Conservation (phyloP, 1,140 invertebrate genomes). For the Pseudomyrmex pallidus region DNA sequence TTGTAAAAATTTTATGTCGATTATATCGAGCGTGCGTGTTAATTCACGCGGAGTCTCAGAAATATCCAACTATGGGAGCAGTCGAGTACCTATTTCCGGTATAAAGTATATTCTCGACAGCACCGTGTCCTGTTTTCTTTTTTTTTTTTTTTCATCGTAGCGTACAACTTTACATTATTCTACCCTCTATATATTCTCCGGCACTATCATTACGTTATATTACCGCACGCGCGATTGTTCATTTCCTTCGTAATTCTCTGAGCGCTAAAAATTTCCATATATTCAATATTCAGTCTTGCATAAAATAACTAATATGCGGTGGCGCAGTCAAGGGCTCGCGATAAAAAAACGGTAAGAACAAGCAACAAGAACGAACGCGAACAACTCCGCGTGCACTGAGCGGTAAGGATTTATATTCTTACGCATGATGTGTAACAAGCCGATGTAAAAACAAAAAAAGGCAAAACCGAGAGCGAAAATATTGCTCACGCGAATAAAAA, state of each 20-base stretch:
- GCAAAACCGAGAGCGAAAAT: background rate
- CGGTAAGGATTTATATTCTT: background rate
- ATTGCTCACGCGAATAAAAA: background rate
- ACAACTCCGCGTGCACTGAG: background rate
- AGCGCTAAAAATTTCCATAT: slow-evolving; percentile 30
- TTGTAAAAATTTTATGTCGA: background rate
- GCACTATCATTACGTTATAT: slow-evolving; percentile 30
- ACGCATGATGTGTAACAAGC: background rate
- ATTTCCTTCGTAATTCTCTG: slow-evolving; percentile 20
- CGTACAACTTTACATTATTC: slow-evolving; percentile 8
- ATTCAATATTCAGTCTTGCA: slow-evolving; percentile 45
- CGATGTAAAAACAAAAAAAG: background rate
- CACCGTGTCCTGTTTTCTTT: too few species aligned
- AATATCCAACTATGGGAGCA: too few species aligned
- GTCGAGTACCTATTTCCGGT: too few species aligned
- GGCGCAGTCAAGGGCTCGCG: background rate
- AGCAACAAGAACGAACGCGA: background rate
- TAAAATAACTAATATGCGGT: slow-evolving; percentile 31
- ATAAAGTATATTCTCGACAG: too few species aligned
- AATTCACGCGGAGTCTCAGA: background rate
- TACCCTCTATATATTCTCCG: background rate
- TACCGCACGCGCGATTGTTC: background rate
- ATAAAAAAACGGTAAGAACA: background rate
- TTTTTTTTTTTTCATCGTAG: slow-evolving; percentile 5
- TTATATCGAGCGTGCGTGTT: background rate